Evolutionary conservation across 1,140 invertebrate species (phyloP), one percentile per base, ranked within the genome.

Genomic region (Drosophila tristis): DNA sequence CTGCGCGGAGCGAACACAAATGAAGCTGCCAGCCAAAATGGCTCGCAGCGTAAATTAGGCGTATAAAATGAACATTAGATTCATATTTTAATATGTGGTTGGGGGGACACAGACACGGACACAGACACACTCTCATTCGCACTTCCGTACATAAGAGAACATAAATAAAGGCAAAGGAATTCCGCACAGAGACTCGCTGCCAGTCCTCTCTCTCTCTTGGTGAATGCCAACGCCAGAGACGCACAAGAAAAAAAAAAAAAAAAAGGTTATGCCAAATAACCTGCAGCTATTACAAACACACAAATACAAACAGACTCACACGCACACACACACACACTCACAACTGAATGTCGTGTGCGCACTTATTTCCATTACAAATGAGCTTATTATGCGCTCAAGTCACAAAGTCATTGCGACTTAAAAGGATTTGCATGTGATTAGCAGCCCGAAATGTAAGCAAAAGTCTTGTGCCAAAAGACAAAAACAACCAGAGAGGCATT

Each of bases 51-150:
- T 89, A 87, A 87, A 87, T 87, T 87, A 87, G 79, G 84, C 84
- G 84, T 81, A 87, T 87, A 87, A 87, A 87, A 87, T 87, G 84
- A 87, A 89, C 84, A 87, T 87, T 87, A 87, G 84, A 89, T 87
- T 87, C 84, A 84, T 87, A 87, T 87, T 87, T 87, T 84, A 89
- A 89, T 85, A 49, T 57, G 71, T 48, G 64, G 48, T 16, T 45
- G 4, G 6, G 13, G 3, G 58, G 9, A n/a, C n/a, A n/a, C n/a
- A n/a, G n/a, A n/a, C n/a, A n/a, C n/a, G n/a, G 13, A 26, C 31
- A 54, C 61, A 71, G 25, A 42, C 56, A 47, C 47, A 45, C 26
- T 48, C 59, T 39, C 39, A 48, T 25, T 2, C 39, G 47, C 25
- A 35, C 42, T 53, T 31, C 16, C 44, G 53, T 2, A 50, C 23